Conservation (phyloP, 2,888 invertebrate species). For the Pammene aurita region DNA sequence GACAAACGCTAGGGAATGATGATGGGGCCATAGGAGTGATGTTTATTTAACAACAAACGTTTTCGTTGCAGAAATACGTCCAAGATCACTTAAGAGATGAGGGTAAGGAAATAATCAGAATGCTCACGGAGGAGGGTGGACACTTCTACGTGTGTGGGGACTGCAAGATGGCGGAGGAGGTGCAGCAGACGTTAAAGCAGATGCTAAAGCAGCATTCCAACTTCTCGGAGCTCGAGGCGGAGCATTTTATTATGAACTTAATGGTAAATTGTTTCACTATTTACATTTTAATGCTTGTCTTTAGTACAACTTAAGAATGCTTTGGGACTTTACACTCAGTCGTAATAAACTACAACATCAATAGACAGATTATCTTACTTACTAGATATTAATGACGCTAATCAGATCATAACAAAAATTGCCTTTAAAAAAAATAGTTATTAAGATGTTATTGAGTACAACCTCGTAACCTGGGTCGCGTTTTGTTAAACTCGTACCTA, state of each 20-base stretch:
- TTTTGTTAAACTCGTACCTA: too few species aligned
- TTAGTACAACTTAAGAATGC: not conserved
- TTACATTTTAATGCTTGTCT: not conserved
- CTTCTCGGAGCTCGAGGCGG: constrained; percentile 90
- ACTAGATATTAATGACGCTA: too few species aligned
- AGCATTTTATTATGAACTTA: constrained; percentile 90
- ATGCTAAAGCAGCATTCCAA: constrained; percentile 86
- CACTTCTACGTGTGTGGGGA: constrained; percentile 98
- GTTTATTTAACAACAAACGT: not conserved
- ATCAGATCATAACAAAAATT: too few species aligned
- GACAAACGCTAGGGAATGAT: too few species aligned
- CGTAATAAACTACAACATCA: not conserved
- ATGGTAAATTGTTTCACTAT: constrained; percentile 85
- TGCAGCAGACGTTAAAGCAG: constrained; percentile 92
- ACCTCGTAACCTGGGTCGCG: too few species aligned
- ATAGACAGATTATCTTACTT: too few species aligned
- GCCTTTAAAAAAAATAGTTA: too few species aligned
- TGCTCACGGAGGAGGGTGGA: constrained; percentile 90
- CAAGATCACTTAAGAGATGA: constrained; percentile 93
- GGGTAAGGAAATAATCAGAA: constrained; percentile 88
- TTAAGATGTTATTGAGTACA: too few species aligned
- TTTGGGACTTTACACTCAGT: not conserved
- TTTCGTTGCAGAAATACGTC: constrained; percentile 90
- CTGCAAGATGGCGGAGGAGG: constrained; percentile 98
- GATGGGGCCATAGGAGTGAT: not conserved